A percentile compares a stretch with the other conserved stretches of the same genome.
phyloP scores from a whole-genome alignment of 1,140 invertebrate genomes.

The Anoplolepis gracilipes region DNA sequence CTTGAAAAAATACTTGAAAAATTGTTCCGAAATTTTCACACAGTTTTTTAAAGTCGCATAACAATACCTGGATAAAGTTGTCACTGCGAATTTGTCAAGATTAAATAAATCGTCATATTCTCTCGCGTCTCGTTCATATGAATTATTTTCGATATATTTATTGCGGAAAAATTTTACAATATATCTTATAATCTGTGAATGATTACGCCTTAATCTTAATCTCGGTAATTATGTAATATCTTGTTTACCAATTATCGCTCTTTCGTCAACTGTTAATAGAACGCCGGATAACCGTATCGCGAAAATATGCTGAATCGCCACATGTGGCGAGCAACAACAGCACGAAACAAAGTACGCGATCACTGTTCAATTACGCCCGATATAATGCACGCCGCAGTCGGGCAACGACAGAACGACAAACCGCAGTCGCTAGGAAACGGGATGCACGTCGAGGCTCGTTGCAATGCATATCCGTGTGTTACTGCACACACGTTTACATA shows the following conservation, averaged over 20 bases:
- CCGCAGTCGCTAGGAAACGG: conserved; percentile 70
- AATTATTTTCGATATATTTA: not conserved
- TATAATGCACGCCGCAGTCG: conserved; percentile 58
- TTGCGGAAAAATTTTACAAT: not conserved
- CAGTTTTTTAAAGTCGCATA: not conserved
- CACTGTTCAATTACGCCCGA: conserved; percentile 69
- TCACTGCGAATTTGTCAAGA: not conserved
- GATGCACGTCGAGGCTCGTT: conserved; percentile 23
- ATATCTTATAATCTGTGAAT: not conserved
- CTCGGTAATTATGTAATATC: not conserved
- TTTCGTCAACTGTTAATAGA: not conserved
- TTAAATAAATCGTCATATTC: not conserved
- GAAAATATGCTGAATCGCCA: conserved; percentile 14
- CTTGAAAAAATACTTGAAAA: not conserved
- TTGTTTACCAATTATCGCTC: not conserved
- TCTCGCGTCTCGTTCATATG: not conserved
- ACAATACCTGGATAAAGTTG: not conserved
- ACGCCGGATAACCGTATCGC: not conserved
- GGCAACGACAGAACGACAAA: conserved; percentile 59
- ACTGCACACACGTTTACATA: not conserved
- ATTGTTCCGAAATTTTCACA: not conserved
- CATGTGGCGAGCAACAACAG: conserved; percentile 36
- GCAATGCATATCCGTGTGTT: not conserved
- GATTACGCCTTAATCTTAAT: not conserved
- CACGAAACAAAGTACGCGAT: conserved; percentile 65